Evolutionary conservation across 2,797 vertebrate species (phyloP).

Genomic region (Anisognathus igniventris): DNA sequence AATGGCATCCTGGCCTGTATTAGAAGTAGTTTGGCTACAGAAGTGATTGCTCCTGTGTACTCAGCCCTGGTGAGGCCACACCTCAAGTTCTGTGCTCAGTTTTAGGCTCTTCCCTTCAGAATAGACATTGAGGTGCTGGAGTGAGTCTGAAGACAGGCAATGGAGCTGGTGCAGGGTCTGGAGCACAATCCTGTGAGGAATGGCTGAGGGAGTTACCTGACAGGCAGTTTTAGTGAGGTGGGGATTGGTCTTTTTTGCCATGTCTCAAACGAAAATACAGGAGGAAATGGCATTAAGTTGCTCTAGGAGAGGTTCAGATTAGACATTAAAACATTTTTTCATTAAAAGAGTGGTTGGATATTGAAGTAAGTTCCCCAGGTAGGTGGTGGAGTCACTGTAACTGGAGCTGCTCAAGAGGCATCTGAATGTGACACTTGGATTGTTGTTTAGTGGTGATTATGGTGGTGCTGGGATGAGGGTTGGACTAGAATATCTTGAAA

Average conservation of each 20-base stretch:
- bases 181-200: not conserved
- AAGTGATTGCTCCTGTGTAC: accelerated
- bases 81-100: not conserved
- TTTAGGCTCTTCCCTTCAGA: not conserved
- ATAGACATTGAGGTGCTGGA: not conserved
- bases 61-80: accelerated
- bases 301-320: not conserved
- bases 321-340: not conserved
- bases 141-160: accelerated
- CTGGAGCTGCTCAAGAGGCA: not conserved
- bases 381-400: not conserved
- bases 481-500: not conserved
- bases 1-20: not conserved
- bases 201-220: not conserved
- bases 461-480: not conserved
- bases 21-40: not conserved
- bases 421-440: not conserved
- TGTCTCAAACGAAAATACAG: not conserved
- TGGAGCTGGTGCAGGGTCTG: not conserved
- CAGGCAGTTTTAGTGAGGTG: not conserved
- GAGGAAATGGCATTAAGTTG: not conserved
- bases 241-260: not conserved
- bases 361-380: not conserved
- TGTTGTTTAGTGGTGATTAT: not conserved
- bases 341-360: not conserved